Evolutionary conservation across 1,140 invertebrate species (phyloP), one percentile per base, ranked within the genome.

Genomic region (Drosophila micromelanica): DNA sequence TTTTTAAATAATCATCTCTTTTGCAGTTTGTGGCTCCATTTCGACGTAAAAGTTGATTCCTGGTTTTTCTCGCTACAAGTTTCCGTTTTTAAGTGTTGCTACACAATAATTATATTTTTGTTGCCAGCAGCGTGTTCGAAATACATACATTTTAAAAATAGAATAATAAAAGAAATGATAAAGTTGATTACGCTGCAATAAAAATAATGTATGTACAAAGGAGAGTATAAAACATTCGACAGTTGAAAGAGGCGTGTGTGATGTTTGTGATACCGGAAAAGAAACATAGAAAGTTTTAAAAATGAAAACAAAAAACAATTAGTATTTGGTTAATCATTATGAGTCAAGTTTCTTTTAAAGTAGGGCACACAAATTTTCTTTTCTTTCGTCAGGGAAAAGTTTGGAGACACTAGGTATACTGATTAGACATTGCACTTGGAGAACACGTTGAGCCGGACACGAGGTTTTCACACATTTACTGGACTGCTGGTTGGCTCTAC

Each of bases 141-240:
- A 89, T 82, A 91, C 78, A 86, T 87, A 87, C 76, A 87, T 51
- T 87, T 87, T 90, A 80, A 90, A 90, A 91, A 86, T 86, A 91
- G 77, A 87, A 86, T 90, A 90, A 90, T 80, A 71, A 85, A 89
- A 78, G 77, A 82, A 68, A 75, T 76, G 32, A 35, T 35, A 35
- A 48, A 82, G 61, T 91, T 91, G 89, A 89, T 91, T 91, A 91
- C 90, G 90, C 90, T 91, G 80, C 51, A 80, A 77, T 45, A 32
- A 65, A 37, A 40, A 32, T 13, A n/a, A 60, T 38, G 2, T 3
- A 35, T 35, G 9, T 7, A 9, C 6, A 35, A 9, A 1, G 42
- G 55, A 75, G 37, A 76, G 23, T 51, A 51, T 30, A 75, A 51
- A 51, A 51, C 40, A 78, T 42, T 72, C 49, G 48, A 61, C 49